phyloP scores from a whole-genome alignment of 1,140 invertebrate species.

The Bombyx mandarina region DNA sequence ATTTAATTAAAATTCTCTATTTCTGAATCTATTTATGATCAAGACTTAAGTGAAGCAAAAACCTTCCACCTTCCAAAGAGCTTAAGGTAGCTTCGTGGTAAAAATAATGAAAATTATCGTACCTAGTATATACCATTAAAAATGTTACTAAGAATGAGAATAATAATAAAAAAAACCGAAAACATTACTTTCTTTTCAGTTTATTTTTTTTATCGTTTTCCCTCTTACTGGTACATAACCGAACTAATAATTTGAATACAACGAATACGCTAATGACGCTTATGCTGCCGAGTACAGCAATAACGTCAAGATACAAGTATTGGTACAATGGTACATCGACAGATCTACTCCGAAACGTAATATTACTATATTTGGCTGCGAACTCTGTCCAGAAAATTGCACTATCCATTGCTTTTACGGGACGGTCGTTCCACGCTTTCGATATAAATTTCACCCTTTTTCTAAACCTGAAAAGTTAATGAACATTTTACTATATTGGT shows the following conservation, averaged over 20 bases:
- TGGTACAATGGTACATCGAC: slow-evolving; percentile 37
- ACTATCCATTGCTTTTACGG: slow-evolving; percentile 61
- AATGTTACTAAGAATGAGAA: no score
- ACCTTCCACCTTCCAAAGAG: no score
- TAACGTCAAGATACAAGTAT: slow-evolving; percentile 30
- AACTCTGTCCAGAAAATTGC: slow-evolving; percentile 73
- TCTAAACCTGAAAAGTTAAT: slow-evolving; percentile 36
- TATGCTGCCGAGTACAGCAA: slow-evolving; percentile 1
- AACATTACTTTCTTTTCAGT: background rate
- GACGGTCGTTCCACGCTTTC: slow-evolving; percentile 69
- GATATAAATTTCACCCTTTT: slow-evolving; percentile 66
- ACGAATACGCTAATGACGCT: background rate
- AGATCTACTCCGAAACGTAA: slow-evolving; percentile 43
- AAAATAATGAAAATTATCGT: no score
- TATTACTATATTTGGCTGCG: slow-evolving; percentile 58
- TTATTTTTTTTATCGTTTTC: background rate
- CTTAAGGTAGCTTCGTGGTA: no score
- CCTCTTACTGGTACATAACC: background rate
- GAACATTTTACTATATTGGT: no score
- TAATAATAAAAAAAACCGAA: background rate
- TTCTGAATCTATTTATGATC: no score
- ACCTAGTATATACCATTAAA: no score
- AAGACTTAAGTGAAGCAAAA: no score
- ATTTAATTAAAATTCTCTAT: no score
- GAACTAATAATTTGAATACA: background rate